Evolutionary conservation across 2,797 vertebrate species (phyloP).

Genomic region (Thamnophis elegans): DNA sequence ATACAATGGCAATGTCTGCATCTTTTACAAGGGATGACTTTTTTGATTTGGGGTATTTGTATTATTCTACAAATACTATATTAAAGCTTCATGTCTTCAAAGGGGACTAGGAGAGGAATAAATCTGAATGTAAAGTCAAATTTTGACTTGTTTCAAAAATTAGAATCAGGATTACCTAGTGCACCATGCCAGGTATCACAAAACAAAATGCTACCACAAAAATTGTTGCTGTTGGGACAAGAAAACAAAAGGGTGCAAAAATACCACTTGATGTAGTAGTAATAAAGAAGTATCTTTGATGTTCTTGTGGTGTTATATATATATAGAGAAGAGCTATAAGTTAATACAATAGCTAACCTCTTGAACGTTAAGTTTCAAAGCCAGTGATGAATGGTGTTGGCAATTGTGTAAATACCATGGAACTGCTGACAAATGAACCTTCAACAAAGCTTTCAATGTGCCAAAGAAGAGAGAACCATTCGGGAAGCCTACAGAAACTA

Average conservation of each 20-base stretch:
- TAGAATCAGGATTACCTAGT: not conserved
- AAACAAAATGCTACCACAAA: not conserved
- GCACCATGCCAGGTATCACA: not conserved
- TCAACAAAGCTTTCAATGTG: not conserved
- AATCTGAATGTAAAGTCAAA: not conserved
- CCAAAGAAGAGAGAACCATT: not conserved
- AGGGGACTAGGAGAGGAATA: not conserved
- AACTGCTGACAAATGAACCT: not conserved
- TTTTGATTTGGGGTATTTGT: not conserved
- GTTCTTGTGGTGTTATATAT: not conserved
- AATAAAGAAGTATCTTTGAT: not conserved
- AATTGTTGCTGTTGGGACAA: not conserved
- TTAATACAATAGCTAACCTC: not conserved
- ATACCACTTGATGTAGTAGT: not conserved
- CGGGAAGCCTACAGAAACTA: not conserved
- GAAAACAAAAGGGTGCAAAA: not conserved
- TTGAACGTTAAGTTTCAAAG: not conserved
- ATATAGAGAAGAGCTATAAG: not conserved
- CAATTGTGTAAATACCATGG: not conserved
- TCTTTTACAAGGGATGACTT: not conserved
- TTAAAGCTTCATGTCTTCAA: not conserved
- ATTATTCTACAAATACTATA: not conserved
- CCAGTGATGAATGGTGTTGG: not conserved
- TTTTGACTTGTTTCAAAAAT: not conserved
- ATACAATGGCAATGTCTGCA: not conserved